These are phyloP conservation scores for Apostichopus californicus DNA, from an alignment of 35 echinoderm and acorn worm species.

Conservation along the genomic window DNA sequence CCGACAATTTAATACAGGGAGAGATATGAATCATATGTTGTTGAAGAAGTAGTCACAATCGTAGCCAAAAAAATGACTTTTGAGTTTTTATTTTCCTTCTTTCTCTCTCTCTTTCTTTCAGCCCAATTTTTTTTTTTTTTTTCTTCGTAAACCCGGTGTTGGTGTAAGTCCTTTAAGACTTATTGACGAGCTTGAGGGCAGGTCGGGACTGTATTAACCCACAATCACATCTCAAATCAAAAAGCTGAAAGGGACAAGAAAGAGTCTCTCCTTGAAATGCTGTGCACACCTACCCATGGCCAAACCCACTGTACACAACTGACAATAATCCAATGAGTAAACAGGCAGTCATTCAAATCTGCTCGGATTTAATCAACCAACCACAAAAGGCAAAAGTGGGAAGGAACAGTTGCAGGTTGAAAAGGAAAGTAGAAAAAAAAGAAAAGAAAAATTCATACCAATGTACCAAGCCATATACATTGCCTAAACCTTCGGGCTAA, in stretches of 20 bases:
- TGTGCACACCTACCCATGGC: background rate
- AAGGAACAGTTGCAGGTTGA: slow-evolving; percentile 40
- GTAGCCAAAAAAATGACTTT: too few species aligned
- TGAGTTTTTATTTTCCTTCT: too few species aligned
- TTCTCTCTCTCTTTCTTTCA: too few species aligned
- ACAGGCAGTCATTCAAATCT: slow-evolving; percentile 7
- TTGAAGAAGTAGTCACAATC: too few species aligned
- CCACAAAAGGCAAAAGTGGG: slow-evolving; percentile 21
- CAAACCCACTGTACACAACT: background rate
- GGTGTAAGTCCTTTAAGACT: background rate
- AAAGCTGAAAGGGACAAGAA: slow-evolving; percentile 8
- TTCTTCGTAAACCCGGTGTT: background rate
- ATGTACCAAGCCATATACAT: slow-evolving; percentile 11
- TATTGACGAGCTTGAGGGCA: background rate
- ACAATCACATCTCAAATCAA: slow-evolving; percentile 36
- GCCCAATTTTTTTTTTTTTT: too few species aligned
- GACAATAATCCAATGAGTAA: slow-evolving; percentile 11
- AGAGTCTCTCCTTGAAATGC: background rate
- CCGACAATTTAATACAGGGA: too few species aligned
- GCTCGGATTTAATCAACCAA: background rate
- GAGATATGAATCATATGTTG: too few species aligned
- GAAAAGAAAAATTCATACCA: slow-evolving; percentile 18
- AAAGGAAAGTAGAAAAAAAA: too few species aligned
- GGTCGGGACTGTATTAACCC: slow-evolving; percentile 9
- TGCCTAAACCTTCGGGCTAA: background rate